phyloP scores from a whole-genome alignment of 2,888 invertebrate genomes.

The Coecobrya sp. region DNA sequence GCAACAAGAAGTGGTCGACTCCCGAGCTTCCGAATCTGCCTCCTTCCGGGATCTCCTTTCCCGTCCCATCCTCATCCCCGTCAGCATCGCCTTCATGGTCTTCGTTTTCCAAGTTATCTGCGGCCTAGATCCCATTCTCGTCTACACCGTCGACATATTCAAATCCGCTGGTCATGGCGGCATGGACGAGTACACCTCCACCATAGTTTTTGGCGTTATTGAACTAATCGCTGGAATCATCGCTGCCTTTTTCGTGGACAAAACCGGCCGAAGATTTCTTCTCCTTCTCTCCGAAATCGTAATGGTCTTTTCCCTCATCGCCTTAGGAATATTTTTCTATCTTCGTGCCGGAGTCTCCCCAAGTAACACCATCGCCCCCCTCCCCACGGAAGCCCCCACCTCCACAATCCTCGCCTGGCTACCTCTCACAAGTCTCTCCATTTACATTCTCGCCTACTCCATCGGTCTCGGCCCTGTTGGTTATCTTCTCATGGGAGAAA shows the following conservation, averaged over 20 bases:
- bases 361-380: constrained; percentile 86
- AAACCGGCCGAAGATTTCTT: constrained; percentile 92
- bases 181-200: constrained; percentile 90
- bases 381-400: constrained; percentile 16
- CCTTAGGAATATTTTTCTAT: constrained; percentile 93
- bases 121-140: constrained; percentile 83
- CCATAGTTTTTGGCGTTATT: constrained; percentile 94
- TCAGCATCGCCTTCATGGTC: constrained; percentile 81
- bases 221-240: constrained; percentile 90
- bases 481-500: constrained; percentile 87
- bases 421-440: constrained; percentile 91
- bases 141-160: constrained; percentile 85
- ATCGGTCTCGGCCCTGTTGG: constrained; percentile 94
- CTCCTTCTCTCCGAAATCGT: constrained; percentile 92
- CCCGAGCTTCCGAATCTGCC: constrained; percentile 36
- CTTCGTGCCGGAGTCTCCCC: constrained; percentile 86
- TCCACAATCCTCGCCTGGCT: constrained; percentile 91
- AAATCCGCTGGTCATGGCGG: constrained; percentile 57
- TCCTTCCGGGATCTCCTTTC: constrained; percentile 51
- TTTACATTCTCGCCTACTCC: constrained; percentile 94
- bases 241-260: constrained; percentile 91
- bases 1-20: constrained; percentile 51
- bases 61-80: constrained; percentile 69
- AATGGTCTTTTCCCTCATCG: constrained; percentile 91
- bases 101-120: constrained; percentile 83